phyloP scores from a whole-genome alignment of 2,888 invertebrate species.

The Tetranychus truncatus region DNA sequence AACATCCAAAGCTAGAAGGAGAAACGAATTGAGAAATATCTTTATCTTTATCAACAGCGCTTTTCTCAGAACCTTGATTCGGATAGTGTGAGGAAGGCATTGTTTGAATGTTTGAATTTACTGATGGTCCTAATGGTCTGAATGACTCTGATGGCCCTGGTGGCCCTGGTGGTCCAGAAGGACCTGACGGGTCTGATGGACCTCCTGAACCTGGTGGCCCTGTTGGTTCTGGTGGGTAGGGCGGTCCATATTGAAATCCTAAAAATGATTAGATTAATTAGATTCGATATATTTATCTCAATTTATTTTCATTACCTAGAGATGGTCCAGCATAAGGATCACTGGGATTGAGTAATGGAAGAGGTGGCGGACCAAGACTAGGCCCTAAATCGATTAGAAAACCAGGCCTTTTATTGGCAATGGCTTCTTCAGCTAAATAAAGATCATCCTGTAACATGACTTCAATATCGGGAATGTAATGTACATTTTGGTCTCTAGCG shows the following conservation, averaged over 20 bases:
- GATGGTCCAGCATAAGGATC: background rate
- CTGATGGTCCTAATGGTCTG: background rate
- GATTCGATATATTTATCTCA: background rate
- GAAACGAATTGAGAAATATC: background rate
- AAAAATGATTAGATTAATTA: background rate
- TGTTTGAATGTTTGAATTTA: background rate
- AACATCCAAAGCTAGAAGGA: background rate
- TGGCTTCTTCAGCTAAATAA: conserved; percentile 3
- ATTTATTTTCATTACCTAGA: background rate
- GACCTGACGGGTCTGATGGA: too few relatives aligned
- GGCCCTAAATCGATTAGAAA: background rate
- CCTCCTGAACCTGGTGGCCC: too few relatives aligned
- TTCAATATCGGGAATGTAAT: conserved; percentile 44
- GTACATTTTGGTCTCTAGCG: background rate
- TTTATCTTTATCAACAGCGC: background rate
- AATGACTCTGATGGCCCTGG: too few relatives aligned
- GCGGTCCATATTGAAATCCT: too few relatives aligned
- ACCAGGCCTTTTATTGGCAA: background rate
- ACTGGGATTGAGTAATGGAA: background rate
- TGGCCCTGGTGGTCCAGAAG: too few relatives aligned
- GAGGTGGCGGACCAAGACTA: background rate
- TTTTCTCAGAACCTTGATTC: background rate
- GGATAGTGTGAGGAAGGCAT: background rate
- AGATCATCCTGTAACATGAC: conserved; percentile 42
- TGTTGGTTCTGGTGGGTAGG: too few relatives aligned